These are phyloP conservation scores for Ditula angustiorana DNA, from an alignment of 2,888 invertebrate genomes.

Conservation along the genomic window DNA sequence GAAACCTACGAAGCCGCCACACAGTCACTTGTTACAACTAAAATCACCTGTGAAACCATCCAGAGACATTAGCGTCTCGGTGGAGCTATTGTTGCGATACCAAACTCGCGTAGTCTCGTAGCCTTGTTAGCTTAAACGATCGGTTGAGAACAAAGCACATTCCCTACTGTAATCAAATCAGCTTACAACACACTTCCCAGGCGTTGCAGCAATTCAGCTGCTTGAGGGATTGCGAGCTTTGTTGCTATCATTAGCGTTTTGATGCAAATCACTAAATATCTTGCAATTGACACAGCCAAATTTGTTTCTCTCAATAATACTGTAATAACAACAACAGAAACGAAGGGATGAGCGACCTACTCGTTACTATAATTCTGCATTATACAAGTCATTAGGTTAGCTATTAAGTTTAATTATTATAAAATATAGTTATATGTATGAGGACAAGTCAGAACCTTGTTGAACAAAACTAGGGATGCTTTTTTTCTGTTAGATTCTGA, in stretches of 20 bases:
- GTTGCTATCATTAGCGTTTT: not conserved
- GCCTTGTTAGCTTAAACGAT: constrained; percentile 4
- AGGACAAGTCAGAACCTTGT: no score
- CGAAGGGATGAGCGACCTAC: no score
- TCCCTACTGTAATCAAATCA: constrained; percentile 19
- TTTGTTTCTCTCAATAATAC: not conserved
- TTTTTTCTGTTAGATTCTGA: no score
- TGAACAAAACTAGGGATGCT: no score
- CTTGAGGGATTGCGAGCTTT: constrained; percentile 4
- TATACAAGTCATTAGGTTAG: no score
- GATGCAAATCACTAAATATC: not conserved
- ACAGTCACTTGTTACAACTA: not conserved
- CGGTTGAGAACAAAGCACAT: constrained; percentile 14
- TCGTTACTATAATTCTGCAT: no score
- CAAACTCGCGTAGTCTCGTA: constrained; percentile 8
- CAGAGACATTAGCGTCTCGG: not conserved
- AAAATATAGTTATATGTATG: no score
- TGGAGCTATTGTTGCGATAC: constrained; percentile 1
- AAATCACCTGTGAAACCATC: constrained; percentile 4
- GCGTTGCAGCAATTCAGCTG: constrained; percentile 12
- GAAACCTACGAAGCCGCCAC: not conserved
- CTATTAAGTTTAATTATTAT: no score
- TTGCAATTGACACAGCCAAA: not conserved
- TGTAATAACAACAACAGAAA: no score
- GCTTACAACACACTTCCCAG: constrained; percentile 17